These are phyloP conservation scores for Syngnathoides biaculeatus DNA, from an alignment of 2,113 vertebrate genomes.

Conservation along the genomic window DNA sequence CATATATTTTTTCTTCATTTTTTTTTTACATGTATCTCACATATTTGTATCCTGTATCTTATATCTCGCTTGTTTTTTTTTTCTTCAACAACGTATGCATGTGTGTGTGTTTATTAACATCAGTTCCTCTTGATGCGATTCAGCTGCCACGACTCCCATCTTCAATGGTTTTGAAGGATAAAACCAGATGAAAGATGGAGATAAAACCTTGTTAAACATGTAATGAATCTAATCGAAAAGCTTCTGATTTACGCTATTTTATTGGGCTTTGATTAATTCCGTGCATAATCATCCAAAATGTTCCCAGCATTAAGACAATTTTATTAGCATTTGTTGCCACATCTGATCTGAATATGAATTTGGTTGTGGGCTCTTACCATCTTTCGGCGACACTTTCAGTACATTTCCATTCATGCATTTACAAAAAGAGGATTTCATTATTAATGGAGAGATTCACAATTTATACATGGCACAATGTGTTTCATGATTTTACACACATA, in stretches of 20 bases:
- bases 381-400: not conserved
- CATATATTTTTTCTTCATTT: no score
- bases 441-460: not conserved
- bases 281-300: not conserved
- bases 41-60: no score
- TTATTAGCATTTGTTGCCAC: not conserved
- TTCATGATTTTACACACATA: not conserved
- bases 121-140: constrained; percentile 51
- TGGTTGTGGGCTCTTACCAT: not conserved
- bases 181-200: not conserved
- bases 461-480: not conserved
- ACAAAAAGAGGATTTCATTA: not conserved
- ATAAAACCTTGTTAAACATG: not conserved
- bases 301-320: constrained; percentile 1
- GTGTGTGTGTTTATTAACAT: not conserved
- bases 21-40: not conserved
- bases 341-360: not conserved
- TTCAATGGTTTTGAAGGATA: not conserved
- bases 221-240: not conserved
- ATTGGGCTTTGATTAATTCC: not conserved
- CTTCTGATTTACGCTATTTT: constrained; percentile 6
- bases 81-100: no score
- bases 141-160: not conserved
- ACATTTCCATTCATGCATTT: not conserved
- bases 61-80: no score